phyloP scores from a whole-genome alignment of 2,797 vertebrate species.

The Oryzias sinensis region DNA sequence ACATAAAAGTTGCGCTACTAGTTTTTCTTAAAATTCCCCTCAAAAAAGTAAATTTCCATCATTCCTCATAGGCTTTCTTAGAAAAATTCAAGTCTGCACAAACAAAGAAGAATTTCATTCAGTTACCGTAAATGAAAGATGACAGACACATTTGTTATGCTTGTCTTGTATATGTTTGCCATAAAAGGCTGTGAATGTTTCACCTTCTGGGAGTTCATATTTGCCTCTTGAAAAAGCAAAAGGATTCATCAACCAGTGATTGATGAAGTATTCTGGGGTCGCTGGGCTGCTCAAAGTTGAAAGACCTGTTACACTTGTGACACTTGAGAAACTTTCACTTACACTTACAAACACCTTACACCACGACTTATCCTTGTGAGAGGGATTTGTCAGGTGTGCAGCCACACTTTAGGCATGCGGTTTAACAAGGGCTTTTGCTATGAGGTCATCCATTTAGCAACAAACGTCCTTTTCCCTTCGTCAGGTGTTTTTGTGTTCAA shows the following conservation, averaged over 20 bases:
- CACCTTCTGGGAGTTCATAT: too few relatives aligned
- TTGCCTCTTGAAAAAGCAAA: background rate
- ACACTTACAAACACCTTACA: background rate
- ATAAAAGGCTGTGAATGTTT: too few relatives aligned
- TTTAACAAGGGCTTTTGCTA: background rate
- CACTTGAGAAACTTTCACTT: conserved; percentile 10
- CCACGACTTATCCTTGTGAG: background rate
- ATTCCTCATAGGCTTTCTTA: too few relatives aligned
- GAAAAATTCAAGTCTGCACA: too few relatives aligned
- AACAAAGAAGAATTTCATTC: too few relatives aligned
- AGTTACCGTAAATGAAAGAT: too few relatives aligned
- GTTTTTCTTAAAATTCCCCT: too few relatives aligned
- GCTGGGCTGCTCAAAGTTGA: conserved; percentile 16
- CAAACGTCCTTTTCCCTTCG: conserved; percentile 5
- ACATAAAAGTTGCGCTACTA: too few relatives aligned
- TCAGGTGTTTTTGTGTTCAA: conserved; percentile 29
- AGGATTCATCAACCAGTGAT: conserved; percentile 6
- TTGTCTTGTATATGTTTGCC: too few relatives aligned
- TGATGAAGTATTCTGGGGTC: background rate
- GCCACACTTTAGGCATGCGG: conserved; percentile 22
- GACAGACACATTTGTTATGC: too few relatives aligned
- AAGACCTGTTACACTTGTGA: conserved; percentile 54
- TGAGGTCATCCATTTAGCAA: background rate
- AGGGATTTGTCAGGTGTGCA: conserved; percentile 3
- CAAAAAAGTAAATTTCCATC: too few relatives aligned